A percentile compares a stretch with the other conserved stretches of the same genome.
Evolutionary conservation across 2,888 invertebrate genomes (phyloP).

Genomic region (Drosophila mulleri): DNA sequence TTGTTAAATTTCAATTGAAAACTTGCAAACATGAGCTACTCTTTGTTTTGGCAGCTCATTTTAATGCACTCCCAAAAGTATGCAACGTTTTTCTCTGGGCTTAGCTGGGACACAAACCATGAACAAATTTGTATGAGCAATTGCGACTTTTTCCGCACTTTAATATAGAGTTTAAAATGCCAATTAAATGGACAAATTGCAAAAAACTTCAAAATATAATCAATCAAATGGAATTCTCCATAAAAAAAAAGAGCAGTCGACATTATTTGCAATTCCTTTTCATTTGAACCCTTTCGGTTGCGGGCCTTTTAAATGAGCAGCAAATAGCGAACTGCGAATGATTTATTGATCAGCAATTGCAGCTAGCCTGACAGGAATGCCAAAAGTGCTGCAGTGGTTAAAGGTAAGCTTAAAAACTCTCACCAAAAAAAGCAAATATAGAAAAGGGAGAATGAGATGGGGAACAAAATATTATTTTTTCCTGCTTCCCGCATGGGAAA

Average conservation of each 20-base stretch:
- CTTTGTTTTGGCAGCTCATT: neutral
- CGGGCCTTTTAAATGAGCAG: constrained; percentile 26
- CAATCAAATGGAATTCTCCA: constrained; percentile 9
- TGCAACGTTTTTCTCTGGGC: constrained; percentile 16
- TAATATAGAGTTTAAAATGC: constrained; percentile 7
- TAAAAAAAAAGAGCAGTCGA: constrained; percentile 19
- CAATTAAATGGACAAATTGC: constrained; percentile 19
- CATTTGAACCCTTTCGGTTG: neutral
- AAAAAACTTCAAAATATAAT: constrained; percentile 11
- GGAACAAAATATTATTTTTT: constrained; percentile 37
- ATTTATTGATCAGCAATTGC: constrained; percentile 55
- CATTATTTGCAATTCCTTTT: constrained; percentile 14
- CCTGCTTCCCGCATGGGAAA: constrained; percentile 68
- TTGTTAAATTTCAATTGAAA: constrained; percentile 17
- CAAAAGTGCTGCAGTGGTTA: constrained; percentile 18
- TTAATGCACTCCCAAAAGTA: constrained; percentile 48
- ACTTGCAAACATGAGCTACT: neutral
- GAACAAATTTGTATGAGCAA: neutral
- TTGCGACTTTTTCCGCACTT: neutral
- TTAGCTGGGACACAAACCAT: constrained; percentile 42
- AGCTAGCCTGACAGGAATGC: constrained; percentile 21
- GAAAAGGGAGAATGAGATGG: no score
- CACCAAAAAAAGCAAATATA: neutral
- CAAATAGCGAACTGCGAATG: constrained; percentile 36
- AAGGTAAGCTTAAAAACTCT: constrained; percentile 10